Conservation (phyloP, 1,140 invertebrate genomes). For the Agrypnia vestita region DNA sequence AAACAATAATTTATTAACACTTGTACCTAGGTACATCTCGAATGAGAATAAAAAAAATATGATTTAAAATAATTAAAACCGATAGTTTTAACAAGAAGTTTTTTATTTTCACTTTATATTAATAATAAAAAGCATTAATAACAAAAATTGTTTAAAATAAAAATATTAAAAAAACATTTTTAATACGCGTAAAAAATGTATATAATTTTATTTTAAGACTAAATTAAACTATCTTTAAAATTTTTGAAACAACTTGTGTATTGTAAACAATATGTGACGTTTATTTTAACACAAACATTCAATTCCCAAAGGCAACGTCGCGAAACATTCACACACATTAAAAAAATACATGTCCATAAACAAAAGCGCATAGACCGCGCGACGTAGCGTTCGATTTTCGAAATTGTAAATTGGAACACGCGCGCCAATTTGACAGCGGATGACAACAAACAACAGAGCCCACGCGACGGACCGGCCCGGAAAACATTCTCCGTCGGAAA, state of each 20-base stretch:
- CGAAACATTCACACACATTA: too few relatives aligned
- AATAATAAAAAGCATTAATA: neutral
- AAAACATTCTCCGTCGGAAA: conserved; percentile 41
- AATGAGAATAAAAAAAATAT: too few relatives aligned
- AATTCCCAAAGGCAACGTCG: too few relatives aligned
- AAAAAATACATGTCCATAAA: neutral
- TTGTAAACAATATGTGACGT: too few relatives aligned
- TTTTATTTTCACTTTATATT: neutral
- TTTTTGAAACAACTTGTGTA: neutral
- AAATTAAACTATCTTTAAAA: neutral
- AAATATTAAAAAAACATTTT: neutral
- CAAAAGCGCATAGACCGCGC: neutral
- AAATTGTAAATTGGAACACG: conserved; percentile 23
- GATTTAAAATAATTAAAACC: too few relatives aligned
- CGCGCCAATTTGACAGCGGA: conserved; percentile 46
- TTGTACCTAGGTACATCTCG: too few relatives aligned
- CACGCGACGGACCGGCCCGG: conserved; percentile 45
- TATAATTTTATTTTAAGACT: neutral
- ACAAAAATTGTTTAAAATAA: neutral
- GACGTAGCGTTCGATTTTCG: neutral
- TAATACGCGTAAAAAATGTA: neutral
- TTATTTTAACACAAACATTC: too few relatives aligned
- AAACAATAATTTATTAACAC: neutral
- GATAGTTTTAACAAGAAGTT: too few relatives aligned
- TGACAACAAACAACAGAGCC: conserved; percentile 48